Evolutionary conservation across 37 sponge, comb jelly and placozoan genomes (phyloP), one percentile per base, ranked within the genome.

Genomic region (Cliona cf. orientalis): DNA sequence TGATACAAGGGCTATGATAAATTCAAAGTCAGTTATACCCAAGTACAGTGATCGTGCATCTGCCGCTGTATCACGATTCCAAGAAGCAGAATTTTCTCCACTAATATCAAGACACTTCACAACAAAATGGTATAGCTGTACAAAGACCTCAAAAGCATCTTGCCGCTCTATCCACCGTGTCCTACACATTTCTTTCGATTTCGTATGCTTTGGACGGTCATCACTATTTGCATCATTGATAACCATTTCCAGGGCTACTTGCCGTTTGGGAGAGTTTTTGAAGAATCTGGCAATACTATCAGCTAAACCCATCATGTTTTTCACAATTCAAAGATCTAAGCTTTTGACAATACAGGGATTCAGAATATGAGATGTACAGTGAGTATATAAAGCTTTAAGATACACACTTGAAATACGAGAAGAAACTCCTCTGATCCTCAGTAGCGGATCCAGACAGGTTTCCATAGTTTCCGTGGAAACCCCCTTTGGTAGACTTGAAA

Each of bases 181-280:
- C 53, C 53, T 49, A 49, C 53, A 49, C 53, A 49, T 49, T 49
- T 49, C 53, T 49, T 49, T 49, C 53, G 14, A 49, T 49, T 49
- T 49, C 14, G 53, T 49, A 49, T 14, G 14, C 14, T 49, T 49
- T 49, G 53, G 53, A 19, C 9, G 9, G 53, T 49, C 9, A 49
- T 49, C 14, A 19, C 14, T 14, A 49, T 9, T 14, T 49, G 14
- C 14, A 49, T 49, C 14, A 49, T 9, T 49, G 14, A 49, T 49
- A 9, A 49, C 53, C 53, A 49, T 49, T 49, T 49, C 53, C 53
- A 49, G 14, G 9, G n/a, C n/a, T n/a, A n/a, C n/a, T n/a, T n/a
- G n/a, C n/a, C n/a, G 14, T 49, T 49, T 9, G 53, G 53, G 53
- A 49, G 53, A 49, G 53, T 49, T 49, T 49, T 49, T 49, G 14